Evolutionary conservation across 1,140 invertebrate species (phyloP), one percentile per base, ranked within the genome.

Genomic region (Lamellibrachia luymesi): DNA sequence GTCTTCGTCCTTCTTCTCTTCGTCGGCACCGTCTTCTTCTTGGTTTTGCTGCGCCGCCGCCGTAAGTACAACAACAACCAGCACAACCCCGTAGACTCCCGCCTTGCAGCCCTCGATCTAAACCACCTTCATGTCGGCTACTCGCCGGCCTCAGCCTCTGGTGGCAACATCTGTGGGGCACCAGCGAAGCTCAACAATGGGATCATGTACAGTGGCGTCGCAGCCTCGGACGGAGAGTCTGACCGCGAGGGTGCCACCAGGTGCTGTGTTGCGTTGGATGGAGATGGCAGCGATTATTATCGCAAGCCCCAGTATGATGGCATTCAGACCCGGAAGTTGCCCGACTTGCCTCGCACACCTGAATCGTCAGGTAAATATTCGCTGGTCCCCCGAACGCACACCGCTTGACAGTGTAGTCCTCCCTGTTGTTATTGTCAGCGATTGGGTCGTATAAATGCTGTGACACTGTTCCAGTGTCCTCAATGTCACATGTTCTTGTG

Each of bases 1-100:
- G 97, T 98, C 92, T 97, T 98, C 27, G 97, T 98, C 2, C 97
- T 97, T 49, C 27, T 92, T 89, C 25, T 92, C 92, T 8, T 92
- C 38, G 97, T 97, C 0, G 97, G 97, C 17, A 97, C 98, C 94
- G 97, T 98, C 95, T 96, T 98, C 51, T 97, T 98, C 93, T 97
- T 98, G 95, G 97, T 98, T 10, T 96, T 98, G 51, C 96, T 98
- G 95, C 96, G 97, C 91, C 97, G 98, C 94, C 97, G 98, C 13
- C 7, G 49, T 49, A 93, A 93, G 52, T 93, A 89, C 89, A 8
- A 96, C 92, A 97, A 97, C 97, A 97, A 98, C 95, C 98, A 98
- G 94, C 97, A 95, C 8, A 96, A 96, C 93, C 95, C 95, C 0
- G 94, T 95, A 25, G 94, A 94, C 89, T 93, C 96, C 95, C 93